A percentile compares a stretch with the other conserved stretches of the same genome.
These are phyloP conservation scores for Meloidogyne exigua DNA, from an alignment of 1,140 invertebrate species.

Conservation along the genomic window DNA sequence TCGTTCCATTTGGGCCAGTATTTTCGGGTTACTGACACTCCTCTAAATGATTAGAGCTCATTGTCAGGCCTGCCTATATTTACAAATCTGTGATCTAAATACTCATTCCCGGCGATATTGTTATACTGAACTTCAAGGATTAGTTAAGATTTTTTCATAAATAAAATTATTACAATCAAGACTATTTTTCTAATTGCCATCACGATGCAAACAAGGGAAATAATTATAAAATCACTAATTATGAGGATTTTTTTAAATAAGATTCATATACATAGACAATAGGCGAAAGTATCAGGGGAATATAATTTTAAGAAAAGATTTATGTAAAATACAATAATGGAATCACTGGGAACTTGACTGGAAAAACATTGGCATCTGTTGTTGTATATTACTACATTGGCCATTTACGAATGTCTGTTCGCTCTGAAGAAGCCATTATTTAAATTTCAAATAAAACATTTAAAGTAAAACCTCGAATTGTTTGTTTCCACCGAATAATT, in stretches of 20 bases:
- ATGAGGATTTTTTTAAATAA: background rate
- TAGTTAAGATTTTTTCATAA: background rate
- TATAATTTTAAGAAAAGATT: background rate
- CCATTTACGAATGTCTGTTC: background rate
- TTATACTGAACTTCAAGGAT: background rate
- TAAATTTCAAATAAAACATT: background rate
- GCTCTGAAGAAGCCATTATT: background rate
- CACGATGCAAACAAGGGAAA: background rate
- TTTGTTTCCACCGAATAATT: background rate
- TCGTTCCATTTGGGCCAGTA: slow-evolving; percentile 19
- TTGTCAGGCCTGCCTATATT: no score
- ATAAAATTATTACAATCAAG: background rate
- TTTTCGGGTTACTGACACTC: slow-evolving; percentile 1
- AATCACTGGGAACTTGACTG: background rate
- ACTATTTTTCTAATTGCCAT: background rate
- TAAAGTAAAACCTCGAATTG: background rate
- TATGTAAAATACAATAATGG: background rate
- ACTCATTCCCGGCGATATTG: background rate
- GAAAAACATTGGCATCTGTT: background rate
- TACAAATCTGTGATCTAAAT: slow-evolving; percentile 1
- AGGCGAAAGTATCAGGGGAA: background rate
- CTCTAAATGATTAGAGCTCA: background rate
- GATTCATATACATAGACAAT: background rate
- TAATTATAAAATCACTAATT: background rate
- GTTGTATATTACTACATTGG: background rate